These are phyloP conservation scores for Buceros bicornis DNA, from an alignment of 2,797 vertebrate species.

Conservation along the genomic window DNA sequence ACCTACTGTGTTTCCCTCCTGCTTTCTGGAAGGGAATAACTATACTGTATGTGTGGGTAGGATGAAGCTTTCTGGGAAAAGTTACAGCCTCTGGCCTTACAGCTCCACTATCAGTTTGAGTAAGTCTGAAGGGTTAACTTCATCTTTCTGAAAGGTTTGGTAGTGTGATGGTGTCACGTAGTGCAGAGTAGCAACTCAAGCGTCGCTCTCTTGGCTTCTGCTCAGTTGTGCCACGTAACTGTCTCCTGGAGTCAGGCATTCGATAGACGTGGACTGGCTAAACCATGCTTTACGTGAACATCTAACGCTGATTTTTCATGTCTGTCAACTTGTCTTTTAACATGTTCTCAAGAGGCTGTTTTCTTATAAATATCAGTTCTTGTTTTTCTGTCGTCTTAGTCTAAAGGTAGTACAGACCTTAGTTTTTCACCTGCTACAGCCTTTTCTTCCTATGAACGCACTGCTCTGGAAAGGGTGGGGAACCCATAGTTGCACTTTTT, in stretches of 20 bases:
- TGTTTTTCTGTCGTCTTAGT: neutral
- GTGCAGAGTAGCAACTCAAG: neutral
- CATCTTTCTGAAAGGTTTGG: neutral
- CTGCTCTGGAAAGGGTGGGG: neutral
- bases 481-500: neutral
- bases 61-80: neutral
- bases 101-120: neutral
- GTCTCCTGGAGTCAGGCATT: neutral
- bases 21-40: neutral
- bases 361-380: neutral
- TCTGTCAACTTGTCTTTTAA: neutral
- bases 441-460: neutral
- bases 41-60: neutral
- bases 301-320: neutral
- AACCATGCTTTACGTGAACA: accelerated
- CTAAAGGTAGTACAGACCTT: neutral
- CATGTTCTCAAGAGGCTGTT: neutral
- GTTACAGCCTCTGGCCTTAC: neutral
- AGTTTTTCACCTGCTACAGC: neutral
- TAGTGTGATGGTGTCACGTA: neutral
- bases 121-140: neutral
- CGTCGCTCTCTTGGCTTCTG: neutral
- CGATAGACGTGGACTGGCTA: neutral
- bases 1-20: neutral
- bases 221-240: neutral